These are phyloP conservation scores for Meganola albula DNA, from an alignment of 2,888 invertebrate genomes.

Conservation along the genomic window DNA sequence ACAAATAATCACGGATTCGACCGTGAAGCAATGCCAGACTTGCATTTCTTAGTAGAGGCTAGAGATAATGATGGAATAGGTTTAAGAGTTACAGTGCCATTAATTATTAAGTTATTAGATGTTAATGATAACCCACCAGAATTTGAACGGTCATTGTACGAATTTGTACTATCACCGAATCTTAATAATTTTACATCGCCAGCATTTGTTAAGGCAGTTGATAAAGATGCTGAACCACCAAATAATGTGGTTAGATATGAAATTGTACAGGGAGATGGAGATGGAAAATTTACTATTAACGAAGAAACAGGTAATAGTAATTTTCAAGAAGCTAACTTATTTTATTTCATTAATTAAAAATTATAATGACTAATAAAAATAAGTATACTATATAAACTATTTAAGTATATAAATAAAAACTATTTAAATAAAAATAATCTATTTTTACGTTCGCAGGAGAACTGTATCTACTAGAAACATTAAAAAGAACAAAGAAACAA, in stretches of 20 bases:
- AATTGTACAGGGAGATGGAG: constrained; percentile 85
- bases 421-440: neutral
- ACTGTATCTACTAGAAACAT: constrained; percentile 78
- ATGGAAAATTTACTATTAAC: constrained; percentile 85
- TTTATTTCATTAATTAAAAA: neutral
- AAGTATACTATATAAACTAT: no score
- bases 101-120: constrained; percentile 85
- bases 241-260: constrained; percentile 92
- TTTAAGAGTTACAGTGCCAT: constrained; percentile 83
- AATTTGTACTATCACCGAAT: constrained; percentile 87
- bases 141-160: constrained; percentile 88
- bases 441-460: constrained; percentile 68
- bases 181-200: constrained; percentile 85
- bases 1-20: constrained; percentile 87
- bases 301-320: constrained; percentile 81
- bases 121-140: constrained; percentile 92
- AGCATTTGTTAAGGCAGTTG: constrained; percentile 89
- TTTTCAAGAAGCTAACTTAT: neutral
- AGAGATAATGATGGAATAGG: constrained; percentile 91
- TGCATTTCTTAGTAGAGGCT: constrained; percentile 90
- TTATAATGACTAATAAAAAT: no score
- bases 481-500: constrained; percentile 63
- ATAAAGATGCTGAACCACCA: constrained; percentile 89
- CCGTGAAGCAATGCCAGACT: constrained; percentile 86
- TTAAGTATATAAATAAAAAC: no score